phyloP scores from a whole-genome alignment of 1,140 invertebrate species.

The Eulimnadia texana region DNA sequence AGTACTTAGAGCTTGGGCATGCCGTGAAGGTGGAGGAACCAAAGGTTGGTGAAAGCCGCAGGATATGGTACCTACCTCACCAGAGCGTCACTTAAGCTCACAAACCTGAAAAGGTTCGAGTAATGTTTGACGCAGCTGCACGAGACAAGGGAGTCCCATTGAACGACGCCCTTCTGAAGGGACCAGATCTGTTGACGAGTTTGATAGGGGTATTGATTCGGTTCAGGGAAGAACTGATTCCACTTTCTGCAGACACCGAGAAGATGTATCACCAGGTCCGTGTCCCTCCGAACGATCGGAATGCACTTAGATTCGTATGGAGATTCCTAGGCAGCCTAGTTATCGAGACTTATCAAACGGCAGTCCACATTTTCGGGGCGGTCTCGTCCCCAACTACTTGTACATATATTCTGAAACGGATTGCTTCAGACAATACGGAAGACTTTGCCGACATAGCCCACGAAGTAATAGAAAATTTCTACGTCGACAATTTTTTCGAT shows the following conservation, averaged over 20 bases:
- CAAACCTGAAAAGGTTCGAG: constrained; percentile 21
- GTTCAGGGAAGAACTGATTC: constrained; percentile 8
- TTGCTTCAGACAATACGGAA: not conserved
- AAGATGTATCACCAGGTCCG: constrained; percentile 15
- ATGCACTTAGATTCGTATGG: constrained; percentile 16
- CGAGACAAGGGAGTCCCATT: constrained; percentile 1
- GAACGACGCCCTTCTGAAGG: constrained; percentile 14
- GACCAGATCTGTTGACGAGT: constrained; percentile 13
- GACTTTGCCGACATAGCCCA: not conserved
- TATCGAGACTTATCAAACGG: constrained; percentile 3
- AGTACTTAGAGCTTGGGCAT: constrained; percentile 5
- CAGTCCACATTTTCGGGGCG: constrained; percentile 14
- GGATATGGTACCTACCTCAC: constrained; percentile 21
- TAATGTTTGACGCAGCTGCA: constrained; percentile 14
- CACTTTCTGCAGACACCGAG: constrained; percentile 7
- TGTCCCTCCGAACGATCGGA: constrained; percentile 11
- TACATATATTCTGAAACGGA: not conserved
- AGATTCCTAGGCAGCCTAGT: not conserved
- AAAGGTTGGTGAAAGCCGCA: not conserved
- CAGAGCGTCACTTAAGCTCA: constrained; percentile 10
- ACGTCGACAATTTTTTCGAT: constrained; percentile 14
- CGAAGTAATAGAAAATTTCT: not conserved
- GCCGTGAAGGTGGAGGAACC: constrained; percentile 7
- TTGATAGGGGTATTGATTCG: constrained; percentile 10
- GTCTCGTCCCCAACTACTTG: constrained; percentile 8